Evolutionary conservation across 1,140 invertebrate species (phyloP), one percentile per base, ranked within the genome.

Genomic region (Drosophila chauvacae): DNA sequence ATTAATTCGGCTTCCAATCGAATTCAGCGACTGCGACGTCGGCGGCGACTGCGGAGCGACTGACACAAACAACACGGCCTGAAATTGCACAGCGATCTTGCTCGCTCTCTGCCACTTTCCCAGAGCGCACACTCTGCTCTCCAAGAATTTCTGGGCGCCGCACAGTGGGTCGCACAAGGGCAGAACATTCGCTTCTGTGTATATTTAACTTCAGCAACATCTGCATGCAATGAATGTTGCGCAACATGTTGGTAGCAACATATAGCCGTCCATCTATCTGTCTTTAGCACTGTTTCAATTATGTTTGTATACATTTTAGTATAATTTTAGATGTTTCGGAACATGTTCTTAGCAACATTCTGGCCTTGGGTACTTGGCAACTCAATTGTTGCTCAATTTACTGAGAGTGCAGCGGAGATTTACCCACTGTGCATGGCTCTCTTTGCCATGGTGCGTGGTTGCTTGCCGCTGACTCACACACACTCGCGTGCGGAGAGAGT

Each of bases 11-110:
- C 7, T 68, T 53, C 62, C 65, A 33, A 68, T 65, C 9, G 44
- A 65, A 50, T 50, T 65, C 59, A 28, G 18, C 16, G 37, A 51
- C 57, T 61, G 28, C 35, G 47, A 35, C 57, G 37, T 63, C 61
- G 11, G 18, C 61, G 61, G 61, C 66, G 63, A 68, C 66, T 59
- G 70, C 71, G 71, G 45, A 55, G 71, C 69, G 56, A 45, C 68
- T 57, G 33, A 60, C 20, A 56, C 62, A 58, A 69, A 37, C 35
- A 37, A 37, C 35, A 37, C 80, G 80, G 72, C 80, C 64, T 57
- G 64, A 87, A 87, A 80, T 87, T 88, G 83, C 80, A 82, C 71
- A 87, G 66, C 62, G 66, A 70, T 59, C 77, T 23, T 57, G 53
- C 48, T 23, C 58, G 48, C 41, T 39, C 55, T 50, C 41, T 4